These are phyloP conservation scores for Nomia melanderi DNA, from an alignment of 1,140 invertebrate genomes.

Conservation along the genomic window DNA sequence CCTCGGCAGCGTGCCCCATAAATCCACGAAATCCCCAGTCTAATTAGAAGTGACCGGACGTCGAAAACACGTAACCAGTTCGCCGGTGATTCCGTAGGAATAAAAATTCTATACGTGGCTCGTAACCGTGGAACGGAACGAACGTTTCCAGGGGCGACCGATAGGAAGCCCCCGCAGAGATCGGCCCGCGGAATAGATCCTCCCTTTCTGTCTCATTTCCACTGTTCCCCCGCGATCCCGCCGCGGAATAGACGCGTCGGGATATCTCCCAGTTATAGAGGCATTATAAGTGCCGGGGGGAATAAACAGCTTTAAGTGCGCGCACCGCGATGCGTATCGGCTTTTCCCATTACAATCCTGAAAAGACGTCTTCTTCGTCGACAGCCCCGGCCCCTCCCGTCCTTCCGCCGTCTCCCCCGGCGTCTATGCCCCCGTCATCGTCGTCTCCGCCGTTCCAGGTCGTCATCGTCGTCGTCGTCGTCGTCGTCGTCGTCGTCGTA, in stretches of 20 bases:
- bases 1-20: too few relatives aligned
- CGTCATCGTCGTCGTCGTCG: constrained; percentile 21
- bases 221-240: background rate
- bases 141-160: background rate
- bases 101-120: too few relatives aligned
- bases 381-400: constrained; percentile 39
- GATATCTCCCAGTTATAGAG: constrained; percentile 66
- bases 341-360: constrained; percentile 78
- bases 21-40: too few relatives aligned
- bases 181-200: constrained; percentile 2
- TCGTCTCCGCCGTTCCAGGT: constrained; percentile 50
- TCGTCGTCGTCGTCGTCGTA: constrained; percentile 40
- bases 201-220: background rate
- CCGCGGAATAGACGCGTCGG: constrained; percentile 40
- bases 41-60: too few relatives aligned
- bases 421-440: constrained; percentile 21
- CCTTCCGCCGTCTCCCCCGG: constrained; percentile 13
- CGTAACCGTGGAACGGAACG: too few relatives aligned
- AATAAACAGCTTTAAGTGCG: constrained; percentile 78
- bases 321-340: constrained; percentile 76
- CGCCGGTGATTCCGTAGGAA: too few relatives aligned
- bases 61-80: too few relatives aligned
- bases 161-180: background rate
- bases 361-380: constrained; percentile 66
- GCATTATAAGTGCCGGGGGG: constrained; percentile 73